phyloP scores from a whole-genome alignment of 2,797 vertebrate genomes.

The Sebastes miniatus region DNA sequence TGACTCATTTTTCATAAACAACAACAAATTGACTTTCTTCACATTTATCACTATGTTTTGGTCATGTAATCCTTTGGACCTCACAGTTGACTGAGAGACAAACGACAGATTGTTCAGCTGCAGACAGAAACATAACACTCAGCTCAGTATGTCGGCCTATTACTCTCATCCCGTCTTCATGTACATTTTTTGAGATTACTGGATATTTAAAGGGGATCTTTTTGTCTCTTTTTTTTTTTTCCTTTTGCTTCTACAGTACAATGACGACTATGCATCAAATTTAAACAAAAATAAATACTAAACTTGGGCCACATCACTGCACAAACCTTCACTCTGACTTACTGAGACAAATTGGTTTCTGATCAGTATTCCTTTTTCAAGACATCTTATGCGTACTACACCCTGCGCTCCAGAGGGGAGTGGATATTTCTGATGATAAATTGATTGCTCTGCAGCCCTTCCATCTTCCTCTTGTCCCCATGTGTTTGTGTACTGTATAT shows the following conservation, averaged over 20 bases:
- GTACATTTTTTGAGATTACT: not conserved
- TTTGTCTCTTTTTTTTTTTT: not conserved
- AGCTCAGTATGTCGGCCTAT: not conserved
- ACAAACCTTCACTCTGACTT: constrained; percentile 53
- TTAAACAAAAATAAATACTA: constrained; percentile 37
- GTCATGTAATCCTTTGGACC: constrained; percentile 39
- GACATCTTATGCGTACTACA: constrained; percentile 19
- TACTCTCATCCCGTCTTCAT: not conserved
- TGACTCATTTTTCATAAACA: constrained; percentile 1
- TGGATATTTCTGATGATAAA: constrained; percentile 38
- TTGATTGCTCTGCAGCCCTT: constrained; percentile 27
- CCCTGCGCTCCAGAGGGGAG: constrained; percentile 21
- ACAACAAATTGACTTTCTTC: constrained; percentile 13
- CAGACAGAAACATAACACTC: constrained; percentile 30
- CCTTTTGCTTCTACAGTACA: constrained; percentile 14
- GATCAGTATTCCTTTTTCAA: constrained; percentile 45
- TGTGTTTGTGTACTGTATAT: constrained; percentile 23
- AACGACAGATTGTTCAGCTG: constrained; percentile 42
- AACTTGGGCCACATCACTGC: constrained; percentile 45
- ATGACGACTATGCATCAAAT: constrained; percentile 27
- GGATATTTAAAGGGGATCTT: constrained; percentile 9
- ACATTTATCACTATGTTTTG: constrained; percentile 39
- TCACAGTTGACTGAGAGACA: constrained; percentile 40
- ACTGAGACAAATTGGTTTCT: constrained; percentile 51
- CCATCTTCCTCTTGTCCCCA: constrained; percentile 11